phyloP scores from a whole-genome alignment of 2,888 invertebrate genomes.

The Poecilobothrus nobilitatus region DNA sequence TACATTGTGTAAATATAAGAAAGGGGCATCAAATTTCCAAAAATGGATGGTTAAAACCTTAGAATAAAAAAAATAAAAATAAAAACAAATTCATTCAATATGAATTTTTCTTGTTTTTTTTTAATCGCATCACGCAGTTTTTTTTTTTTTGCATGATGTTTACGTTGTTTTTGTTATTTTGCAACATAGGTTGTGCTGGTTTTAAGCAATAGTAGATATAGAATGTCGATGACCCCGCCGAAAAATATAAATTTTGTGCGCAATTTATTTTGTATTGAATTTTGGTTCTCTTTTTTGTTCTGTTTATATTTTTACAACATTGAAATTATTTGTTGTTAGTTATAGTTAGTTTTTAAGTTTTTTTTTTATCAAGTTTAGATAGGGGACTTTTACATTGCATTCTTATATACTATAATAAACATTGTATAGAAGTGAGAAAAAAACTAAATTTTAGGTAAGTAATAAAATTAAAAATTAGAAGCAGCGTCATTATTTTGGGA shows the following conservation, averaged over 20 bases:
- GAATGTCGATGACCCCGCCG: background rate
- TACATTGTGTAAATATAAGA: background rate
- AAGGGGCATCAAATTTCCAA: slow-evolving; percentile 6
- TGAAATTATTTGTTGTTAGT: too few species aligned
- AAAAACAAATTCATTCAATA: background rate
- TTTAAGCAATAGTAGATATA: background rate
- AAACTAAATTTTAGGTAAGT: too few species aligned
- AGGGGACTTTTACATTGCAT: too few species aligned
- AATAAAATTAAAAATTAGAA: too few species aligned
- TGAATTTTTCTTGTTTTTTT: background rate
- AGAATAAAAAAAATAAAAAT: background rate
- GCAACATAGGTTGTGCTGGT: background rate
- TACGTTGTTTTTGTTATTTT: background rate
- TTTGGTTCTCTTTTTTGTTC: too few species aligned
- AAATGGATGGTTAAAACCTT: background rate
- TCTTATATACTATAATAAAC: too few species aligned
- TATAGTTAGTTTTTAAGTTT: too few species aligned
- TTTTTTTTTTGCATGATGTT: background rate
- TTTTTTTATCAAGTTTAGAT: too few species aligned
- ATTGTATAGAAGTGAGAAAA: too few species aligned
- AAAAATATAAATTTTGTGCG: background rate
- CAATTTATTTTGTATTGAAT: background rate
- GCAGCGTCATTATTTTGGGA: too few species aligned
- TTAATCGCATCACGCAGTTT: background rate
- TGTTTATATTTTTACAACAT: too few species aligned